Evolutionary conservation across 2,797 vertebrate species (phyloP).

Genomic region (Luscinia luscinia): DNA sequence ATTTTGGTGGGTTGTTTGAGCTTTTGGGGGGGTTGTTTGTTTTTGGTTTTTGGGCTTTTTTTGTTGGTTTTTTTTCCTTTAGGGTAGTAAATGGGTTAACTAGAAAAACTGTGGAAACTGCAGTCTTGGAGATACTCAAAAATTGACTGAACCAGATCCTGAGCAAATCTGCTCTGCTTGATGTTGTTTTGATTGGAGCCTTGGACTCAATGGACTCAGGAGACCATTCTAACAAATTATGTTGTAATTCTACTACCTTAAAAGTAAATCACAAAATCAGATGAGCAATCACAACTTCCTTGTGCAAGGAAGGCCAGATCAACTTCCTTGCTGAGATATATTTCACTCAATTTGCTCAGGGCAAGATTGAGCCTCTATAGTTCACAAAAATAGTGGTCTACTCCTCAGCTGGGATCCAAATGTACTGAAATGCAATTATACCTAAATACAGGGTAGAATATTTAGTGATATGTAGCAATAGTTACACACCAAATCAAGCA

Average conservation of each 20-base stretch:
- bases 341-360: background rate
- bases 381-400: background rate
- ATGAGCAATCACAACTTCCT: background rate
- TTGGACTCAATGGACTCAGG: background rate
- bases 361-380: background rate
- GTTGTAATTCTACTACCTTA: background rate
- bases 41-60: too few species aligned
- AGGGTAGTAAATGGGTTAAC: background rate
- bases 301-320: background rate
- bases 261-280: background rate
- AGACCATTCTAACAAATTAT: background rate
- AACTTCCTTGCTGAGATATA: background rate
- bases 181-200: background rate
- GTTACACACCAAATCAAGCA: background rate
- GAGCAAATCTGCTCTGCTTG: background rate
- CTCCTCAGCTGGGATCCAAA: background rate
- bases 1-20: rapidly evolving
- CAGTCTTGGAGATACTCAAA: background rate
- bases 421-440: background rate
- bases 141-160: background rate
- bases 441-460: background rate
- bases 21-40: background rate
- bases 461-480: background rate
- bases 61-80: background rate
- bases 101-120: background rate